Conservation (phyloP, 2,888 invertebrate genomes). For the Merodon equestris region DNA sequence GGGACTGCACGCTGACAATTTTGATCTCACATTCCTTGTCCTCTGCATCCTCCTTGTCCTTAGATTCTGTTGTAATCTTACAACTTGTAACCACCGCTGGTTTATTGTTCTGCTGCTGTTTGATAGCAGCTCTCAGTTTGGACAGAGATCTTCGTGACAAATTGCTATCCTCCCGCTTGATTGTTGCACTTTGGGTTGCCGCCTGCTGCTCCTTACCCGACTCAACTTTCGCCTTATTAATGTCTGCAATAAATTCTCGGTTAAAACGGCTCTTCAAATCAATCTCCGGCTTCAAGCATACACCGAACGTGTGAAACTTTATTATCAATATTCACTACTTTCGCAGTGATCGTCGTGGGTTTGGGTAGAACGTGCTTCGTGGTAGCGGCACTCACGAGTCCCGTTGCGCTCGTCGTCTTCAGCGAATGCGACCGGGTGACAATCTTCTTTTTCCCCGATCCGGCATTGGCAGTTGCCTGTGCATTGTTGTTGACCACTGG, state of each 20-base stretch:
- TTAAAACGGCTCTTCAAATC: constrained; percentile 35
- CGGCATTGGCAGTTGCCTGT: constrained; percentile 45
- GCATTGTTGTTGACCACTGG: constrained; percentile 19
- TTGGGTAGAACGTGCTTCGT: constrained; percentile 58
- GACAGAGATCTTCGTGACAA: constrained; percentile 75
- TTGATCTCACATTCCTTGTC: constrained; percentile 59
- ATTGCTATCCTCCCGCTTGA: constrained; percentile 77
- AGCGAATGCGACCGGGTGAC: constrained; percentile 74
- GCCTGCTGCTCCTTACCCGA: constrained; percentile 31
- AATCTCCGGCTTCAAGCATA: constrained; percentile 24
- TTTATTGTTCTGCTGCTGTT: constrained; percentile 35
- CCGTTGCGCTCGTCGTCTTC: constrained; percentile 68
- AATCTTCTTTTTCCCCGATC: constrained; percentile 48
- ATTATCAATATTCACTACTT: constrained; percentile 72
- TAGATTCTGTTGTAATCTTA: constrained; percentile 34
- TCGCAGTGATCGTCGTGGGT: constrained; percentile 72
- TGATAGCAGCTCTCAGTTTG: constrained; percentile 75
- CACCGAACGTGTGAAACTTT: constrained; percentile 71
- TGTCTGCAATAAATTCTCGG: constrained; percentile 66
- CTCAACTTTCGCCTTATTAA: constrained; percentile 55
- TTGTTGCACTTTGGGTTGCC: constrained; percentile 39
- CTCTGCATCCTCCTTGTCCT: constrained; percentile 49
- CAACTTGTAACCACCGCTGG: constrained; percentile 20
- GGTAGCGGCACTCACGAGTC: constrained; percentile 47
- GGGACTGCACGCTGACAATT: constrained; percentile 69